Evolutionary conservation across 2,888 invertebrate species (phyloP), one percentile per base, ranked within the genome.

Genomic region (Callinectes sapidus): DNA sequence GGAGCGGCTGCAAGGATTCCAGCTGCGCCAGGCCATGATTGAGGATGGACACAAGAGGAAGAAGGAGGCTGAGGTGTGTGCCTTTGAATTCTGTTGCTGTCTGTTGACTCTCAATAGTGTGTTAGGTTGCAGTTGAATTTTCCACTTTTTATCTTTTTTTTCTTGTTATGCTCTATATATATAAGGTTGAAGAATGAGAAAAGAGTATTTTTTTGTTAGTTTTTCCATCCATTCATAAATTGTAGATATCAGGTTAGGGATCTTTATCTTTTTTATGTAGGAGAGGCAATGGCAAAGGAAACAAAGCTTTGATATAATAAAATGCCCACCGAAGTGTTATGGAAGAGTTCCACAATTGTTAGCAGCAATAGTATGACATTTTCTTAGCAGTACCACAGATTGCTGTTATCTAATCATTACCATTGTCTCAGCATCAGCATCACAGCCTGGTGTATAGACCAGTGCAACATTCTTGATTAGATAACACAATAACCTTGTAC

Each of bases 11-110:
- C 87, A 90, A 85, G 94, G 94, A 2, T 94, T 90, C 89, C 87
- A 94, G 48, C 81, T 93, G 61, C 90, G 93, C 66, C 91, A 93
- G 81, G 91, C 91, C 39, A 94, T 94, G 94, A 93, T 94, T 10
- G 93, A 94, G 55, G 93, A 94, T 42, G 94, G 94, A 28, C 71
- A 86, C 39, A 92, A 94, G 16, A 92, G 86, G 35, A 94, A 92
- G 81, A 92, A 91, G 48, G 94, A 94, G 55, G 94, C 77, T 2
- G 77, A 94, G 91, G 94, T 94, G 89, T 13, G 39, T 61, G 32
- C 18, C 3, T 16, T 35, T 55, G 14, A 2, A 8, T 10, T 48
- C 8, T 8, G 48, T 48, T 48, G 48, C 8, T 8, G 48, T 10
- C 48, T 48, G 48, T 48, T 48, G 6, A 5, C 5, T 48, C 10